A percentile compares a stretch with the other conserved stretches of the same genome.
These are phyloP conservation scores for Drosophila incognita DNA, from an alignment of 2,888 invertebrate genomes.

Conservation along the genomic window DNA sequence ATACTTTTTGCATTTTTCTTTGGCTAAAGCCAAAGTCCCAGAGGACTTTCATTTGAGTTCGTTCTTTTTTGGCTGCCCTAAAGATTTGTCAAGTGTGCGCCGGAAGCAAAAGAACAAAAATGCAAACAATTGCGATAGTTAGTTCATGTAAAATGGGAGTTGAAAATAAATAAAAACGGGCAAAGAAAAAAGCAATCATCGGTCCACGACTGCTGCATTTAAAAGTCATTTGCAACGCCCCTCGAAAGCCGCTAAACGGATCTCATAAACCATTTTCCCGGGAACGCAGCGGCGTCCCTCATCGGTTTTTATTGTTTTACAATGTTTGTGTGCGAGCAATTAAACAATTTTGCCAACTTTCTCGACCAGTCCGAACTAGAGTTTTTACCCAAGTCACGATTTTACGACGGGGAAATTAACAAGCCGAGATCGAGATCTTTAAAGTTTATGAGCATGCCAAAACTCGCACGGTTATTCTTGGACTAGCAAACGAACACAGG, in stretches of 20 bases:
- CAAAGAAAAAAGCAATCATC: constrained; percentile 52
- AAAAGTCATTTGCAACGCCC: constrained; percentile 78
- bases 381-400: constrained; percentile 49
- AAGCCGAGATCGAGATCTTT: constrained; percentile 41
- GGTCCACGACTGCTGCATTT: constrained; percentile 63
- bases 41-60: constrained; percentile 49
- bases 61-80: constrained; percentile 3
- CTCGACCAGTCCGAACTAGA: constrained; percentile 41
- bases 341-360: constrained; percentile 70
- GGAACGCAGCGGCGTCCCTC: constrained; percentile 33
- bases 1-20: constrained; percentile 62
- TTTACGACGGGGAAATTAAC: constrained; percentile 63
- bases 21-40: constrained; percentile 26
- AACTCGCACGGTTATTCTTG: constrained; percentile 50
- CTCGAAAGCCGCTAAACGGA: constrained; percentile 65
- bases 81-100: constrained; percentile 46
- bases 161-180: constrained; percentile 18
- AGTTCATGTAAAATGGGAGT: constrained; percentile 37
- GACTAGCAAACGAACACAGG: constrained; percentile 17
- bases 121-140: constrained; percentile 66
- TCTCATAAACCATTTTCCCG: constrained; percentile 60
- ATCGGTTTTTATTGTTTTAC: constrained; percentile 70
- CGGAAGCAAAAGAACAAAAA: constrained; percentile 40
- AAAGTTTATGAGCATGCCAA: constrained; percentile 54
- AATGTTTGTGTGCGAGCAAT: constrained; percentile 66